Conservation (phyloP, 2,888 invertebrate species). For the Nephrotoma appendiculata region DNA sequence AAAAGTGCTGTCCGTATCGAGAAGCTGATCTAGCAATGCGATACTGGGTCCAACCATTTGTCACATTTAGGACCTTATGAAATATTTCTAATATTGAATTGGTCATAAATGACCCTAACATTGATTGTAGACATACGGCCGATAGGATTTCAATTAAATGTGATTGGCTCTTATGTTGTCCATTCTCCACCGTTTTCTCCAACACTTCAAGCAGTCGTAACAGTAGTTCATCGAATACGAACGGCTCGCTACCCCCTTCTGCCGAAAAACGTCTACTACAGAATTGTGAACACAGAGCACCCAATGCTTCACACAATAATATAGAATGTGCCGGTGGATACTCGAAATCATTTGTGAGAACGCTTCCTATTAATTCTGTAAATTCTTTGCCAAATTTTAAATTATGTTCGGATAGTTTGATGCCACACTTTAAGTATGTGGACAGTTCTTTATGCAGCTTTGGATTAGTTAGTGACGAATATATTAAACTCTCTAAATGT, state of each 20-base stretch:
- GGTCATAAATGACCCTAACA: constrained; percentile 55
- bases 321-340: constrained; percentile 27
- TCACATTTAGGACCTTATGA: constrained; percentile 37
- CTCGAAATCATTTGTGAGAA: constrained; percentile 25
- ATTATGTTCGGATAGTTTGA: constrained; percentile 51
- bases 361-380: constrained; percentile 44
- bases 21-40: constrained; percentile 75
- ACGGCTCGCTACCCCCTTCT: background rate
- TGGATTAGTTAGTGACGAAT: constrained; percentile 25
- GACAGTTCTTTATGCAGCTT: constrained; percentile 24
- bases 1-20: constrained; percentile 65
- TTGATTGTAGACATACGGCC: constrained; percentile 69
- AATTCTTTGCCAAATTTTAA: constrained; percentile 46
- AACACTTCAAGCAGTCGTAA: constrained; percentile 27
- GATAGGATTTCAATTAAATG: constrained; percentile 60
- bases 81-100: constrained; percentile 42
- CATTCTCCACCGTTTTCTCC: constrained; percentile 21
- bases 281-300: constrained; percentile 50
- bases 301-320: constrained; percentile 56
- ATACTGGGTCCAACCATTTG: constrained; percentile 74
- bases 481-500: constrained; percentile 28
- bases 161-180: constrained; percentile 25
- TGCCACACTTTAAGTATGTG: constrained; percentile 44
- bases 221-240: constrained; percentile 18
- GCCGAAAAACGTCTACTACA: constrained; percentile 20